A percentile compares a stretch with the other conserved stretches of the same genome.
These are phyloP conservation scores for Hemithea aestivaria DNA, from an alignment of 2,888 invertebrate species.

Conservation along the genomic window DNA sequence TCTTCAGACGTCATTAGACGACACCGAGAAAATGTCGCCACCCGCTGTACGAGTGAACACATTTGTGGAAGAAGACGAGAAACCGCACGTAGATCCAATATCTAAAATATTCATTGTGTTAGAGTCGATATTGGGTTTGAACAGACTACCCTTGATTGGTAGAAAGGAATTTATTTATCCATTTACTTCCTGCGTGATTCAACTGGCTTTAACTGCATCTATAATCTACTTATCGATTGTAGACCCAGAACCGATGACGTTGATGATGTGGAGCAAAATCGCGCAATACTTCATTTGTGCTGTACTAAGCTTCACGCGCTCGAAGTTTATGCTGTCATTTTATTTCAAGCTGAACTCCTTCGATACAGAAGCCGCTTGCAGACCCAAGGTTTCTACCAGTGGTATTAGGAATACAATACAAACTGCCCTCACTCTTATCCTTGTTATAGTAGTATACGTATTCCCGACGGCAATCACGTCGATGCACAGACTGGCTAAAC, in stretches of 20 bases:
- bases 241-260: accelerated
- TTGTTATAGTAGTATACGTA: conserved; percentile 21
- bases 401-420: conserved; percentile 37
- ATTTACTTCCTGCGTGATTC: conserved; percentile 28
- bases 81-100: conserved; percentile 37
- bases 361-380: conserved; percentile 42
- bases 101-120: conserved; percentile 40
- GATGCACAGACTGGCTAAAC: conserved; percentile 7
- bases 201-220: conserved; percentile 16
- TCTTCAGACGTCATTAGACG: conserved; percentile 8
- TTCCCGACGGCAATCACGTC: conserved; percentile 17
- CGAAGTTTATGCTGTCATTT: conserved; percentile 37
- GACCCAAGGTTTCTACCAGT: conserved; percentile 34
- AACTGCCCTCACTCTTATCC: conserved; percentile 26
- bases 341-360: conserved; percentile 44
- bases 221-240: conserved; percentile 4
- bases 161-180: conserved; percentile 26
- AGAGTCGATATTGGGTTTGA: conserved; percentile 37
- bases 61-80: conserved; percentile 34
- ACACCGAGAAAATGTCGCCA: conserved; percentile 34
- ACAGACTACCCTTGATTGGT: conserved; percentile 36
- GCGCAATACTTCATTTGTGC: conserved; percentile 30
- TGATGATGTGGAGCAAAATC: conserved; percentile 9
- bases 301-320: conserved; percentile 33
- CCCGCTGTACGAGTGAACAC: conserved; percentile 41